Evolutionary conservation across 2,113 vertebrate species (phyloP).

Genomic region (Melozone crissalis): DNA sequence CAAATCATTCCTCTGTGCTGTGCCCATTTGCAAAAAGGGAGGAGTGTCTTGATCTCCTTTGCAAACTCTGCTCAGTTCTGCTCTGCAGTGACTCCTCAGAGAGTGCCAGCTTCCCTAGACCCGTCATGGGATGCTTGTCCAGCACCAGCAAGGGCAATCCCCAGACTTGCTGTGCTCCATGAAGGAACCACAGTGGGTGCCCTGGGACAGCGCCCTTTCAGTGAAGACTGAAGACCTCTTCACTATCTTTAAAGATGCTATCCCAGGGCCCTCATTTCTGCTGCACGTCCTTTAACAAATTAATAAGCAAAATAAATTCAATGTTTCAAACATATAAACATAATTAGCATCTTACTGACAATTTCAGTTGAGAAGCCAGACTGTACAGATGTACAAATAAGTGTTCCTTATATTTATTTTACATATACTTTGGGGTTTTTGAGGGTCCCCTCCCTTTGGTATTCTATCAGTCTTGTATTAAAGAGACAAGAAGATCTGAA

Average conservation of each 20-base stretch:
- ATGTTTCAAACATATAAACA: background rate
- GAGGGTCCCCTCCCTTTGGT: background rate
- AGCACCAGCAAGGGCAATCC: background rate
- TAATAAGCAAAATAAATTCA: background rate
- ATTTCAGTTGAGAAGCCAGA: background rate
- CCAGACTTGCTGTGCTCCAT: background rate
- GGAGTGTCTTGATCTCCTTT: background rate
- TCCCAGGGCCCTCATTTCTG: background rate
- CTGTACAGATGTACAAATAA: background rate
- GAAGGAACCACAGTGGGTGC: background rate
- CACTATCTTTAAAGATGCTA: background rate
- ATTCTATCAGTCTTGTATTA: background rate
- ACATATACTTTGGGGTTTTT: background rate
- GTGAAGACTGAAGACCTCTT: background rate
- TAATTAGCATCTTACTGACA: background rate
- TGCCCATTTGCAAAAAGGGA: background rate
- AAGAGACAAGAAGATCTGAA: background rate
- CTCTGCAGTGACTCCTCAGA: background rate
- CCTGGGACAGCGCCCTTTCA: too few species aligned
- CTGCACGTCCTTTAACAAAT: background rate
- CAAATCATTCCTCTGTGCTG: background rate
- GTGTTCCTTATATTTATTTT: background rate
- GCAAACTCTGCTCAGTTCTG: background rate
- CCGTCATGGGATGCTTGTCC: too few species aligned
- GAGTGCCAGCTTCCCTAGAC: background rate